Base-by-base conservation (phyloP, 2,113 vertebrate genomes). In the Poeciliopsis turrubarensis region DNA sequence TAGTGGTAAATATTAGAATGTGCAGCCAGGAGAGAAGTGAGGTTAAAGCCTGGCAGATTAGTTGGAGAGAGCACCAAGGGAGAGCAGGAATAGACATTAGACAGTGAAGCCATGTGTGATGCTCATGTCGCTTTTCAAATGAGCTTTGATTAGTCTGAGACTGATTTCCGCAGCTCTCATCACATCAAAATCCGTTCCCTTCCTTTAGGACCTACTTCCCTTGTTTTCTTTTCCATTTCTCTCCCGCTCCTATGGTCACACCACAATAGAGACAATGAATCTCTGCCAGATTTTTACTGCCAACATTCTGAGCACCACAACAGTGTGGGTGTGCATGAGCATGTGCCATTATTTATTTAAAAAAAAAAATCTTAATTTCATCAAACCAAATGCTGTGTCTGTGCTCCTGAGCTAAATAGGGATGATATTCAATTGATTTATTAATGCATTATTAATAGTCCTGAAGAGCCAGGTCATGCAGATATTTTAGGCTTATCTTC, bases 341-440 rank as follows among this genome's bases (percentile, higher is more conserved):
- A 65, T 67, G 70, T 79, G 69, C 80, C 27, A 75, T 29, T 65
- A 75, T 80, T 60, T 39, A 34, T 66, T 31, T 5, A 11, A 72
- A 27, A 78, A 44, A 69, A 11, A 11, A 79, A 13, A 80, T 80
- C 82, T 85, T 87, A 74, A 90, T 86, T 89, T 84, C 70, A 72
- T 88, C 85, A 82, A 89, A 82, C 73, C 39, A 73, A 89, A 87
- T 82, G 79, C 57, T 82, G 69, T 72, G 78, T 71, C 69, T 75
- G 77, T 81, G 83, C 83, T 84, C 88, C 60, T 34, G 81, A 86
- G 85, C 69, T 86, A 78, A 86, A 91, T 79, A 80, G 72, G 86
- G 85, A 93, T 91, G 92, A 85, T 82, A 83, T 82, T 83, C 83
- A 90, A 93, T 93, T 92, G 91, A 92, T 92, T 57, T 93, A 93